phyloP scores from a whole-genome alignment of 92 coral and sea anemone species.

The Desmophyllum pertusum region DNA sequence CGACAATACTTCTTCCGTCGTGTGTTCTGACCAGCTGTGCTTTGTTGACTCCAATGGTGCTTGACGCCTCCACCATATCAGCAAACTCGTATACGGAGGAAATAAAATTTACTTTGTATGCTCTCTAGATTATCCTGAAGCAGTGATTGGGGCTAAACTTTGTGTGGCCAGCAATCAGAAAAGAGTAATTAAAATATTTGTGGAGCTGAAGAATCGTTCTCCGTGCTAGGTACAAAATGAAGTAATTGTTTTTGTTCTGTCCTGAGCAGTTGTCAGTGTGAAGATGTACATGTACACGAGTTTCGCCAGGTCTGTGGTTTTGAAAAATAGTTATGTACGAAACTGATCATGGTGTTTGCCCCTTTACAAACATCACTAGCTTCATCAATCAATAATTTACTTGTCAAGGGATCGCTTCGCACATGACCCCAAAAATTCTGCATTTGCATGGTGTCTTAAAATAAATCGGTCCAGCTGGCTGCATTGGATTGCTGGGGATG shows the following conservation, averaged over 20 bases:
- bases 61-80: conserved; percentile 47
- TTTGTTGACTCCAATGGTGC: conserved; percentile 43
- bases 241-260: too few relatives aligned
- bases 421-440: too few relatives aligned
- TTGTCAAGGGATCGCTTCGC: too few relatives aligned
- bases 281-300: too few relatives aligned
- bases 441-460: conserved; percentile 73
- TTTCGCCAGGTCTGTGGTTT: too few relatives aligned
- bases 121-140: conserved; percentile 50
- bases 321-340: too few relatives aligned
- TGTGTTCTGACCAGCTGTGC: conserved; percentile 56
- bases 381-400: too few relatives aligned
- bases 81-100: conserved; percentile 47
- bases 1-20: conserved; percentile 51
- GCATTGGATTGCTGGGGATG: conserved; percentile 47
- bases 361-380: too few relatives aligned
- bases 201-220: conserved; percentile 21
- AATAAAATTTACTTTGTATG: conserved; percentile 23
- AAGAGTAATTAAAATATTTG: conserved; percentile 28
- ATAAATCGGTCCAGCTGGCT: conserved; percentile 68
- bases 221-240: conserved; percentile 59
- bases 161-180: conserved; percentile 48
- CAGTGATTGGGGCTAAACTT: conserved; percentile 54
- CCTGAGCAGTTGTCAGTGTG: too few relatives aligned
- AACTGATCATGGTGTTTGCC: too few relatives aligned